These are phyloP conservation scores for Dreissena polymorpha DNA, from an alignment of 1,140 invertebrate genomes.

Conservation along the genomic window DNA sequence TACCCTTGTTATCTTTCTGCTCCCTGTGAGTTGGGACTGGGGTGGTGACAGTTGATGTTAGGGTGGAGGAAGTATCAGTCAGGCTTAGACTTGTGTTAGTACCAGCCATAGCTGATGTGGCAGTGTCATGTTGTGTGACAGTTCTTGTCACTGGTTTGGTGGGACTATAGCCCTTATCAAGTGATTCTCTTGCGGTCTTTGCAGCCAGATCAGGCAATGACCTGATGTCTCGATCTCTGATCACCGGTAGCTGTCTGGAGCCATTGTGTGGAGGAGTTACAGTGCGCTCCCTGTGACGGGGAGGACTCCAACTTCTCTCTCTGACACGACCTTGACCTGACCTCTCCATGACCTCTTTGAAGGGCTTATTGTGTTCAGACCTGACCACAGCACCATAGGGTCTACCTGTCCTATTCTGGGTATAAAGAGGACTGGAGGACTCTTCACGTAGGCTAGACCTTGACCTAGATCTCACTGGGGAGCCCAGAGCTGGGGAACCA, in stretches of 20 bases:
- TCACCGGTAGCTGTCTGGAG: not conserved
- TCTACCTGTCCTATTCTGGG: not conserved
- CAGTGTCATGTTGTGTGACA: too few relatives aligned
- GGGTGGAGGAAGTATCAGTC: conserved; percentile 31
- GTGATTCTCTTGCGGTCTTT: not conserved
- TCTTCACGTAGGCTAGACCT: too few relatives aligned
- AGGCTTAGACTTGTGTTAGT: not conserved
- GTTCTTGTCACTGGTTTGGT: too few relatives aligned
- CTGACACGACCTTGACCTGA: conserved; percentile 14
- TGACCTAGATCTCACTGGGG: not conserved
- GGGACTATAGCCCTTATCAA: too few relatives aligned
- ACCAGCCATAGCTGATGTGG: too few relatives aligned
- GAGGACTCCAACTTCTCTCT: conserved; percentile 22
- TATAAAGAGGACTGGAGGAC: too few relatives aligned
- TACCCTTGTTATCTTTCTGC: conserved; percentile 6
- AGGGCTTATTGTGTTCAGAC: not conserved
- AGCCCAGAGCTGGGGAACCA: not conserved
- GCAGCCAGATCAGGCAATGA: conserved; percentile 28
- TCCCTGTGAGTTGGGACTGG: conserved; percentile 26
- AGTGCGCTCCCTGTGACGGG: not conserved
- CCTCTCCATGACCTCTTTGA: not conserved
- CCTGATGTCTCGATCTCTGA: conserved; percentile 21
- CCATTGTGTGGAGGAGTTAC: conserved; percentile 16
- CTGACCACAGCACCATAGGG: not conserved
- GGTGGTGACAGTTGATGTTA: conserved; percentile 15